Percentiles rank a stretch among this genome's conserved stretches.
These are phyloP conservation scores for Centruroides vittatus DNA, from an alignment of 1,140 invertebrate species.

Conservation along the genomic window DNA sequence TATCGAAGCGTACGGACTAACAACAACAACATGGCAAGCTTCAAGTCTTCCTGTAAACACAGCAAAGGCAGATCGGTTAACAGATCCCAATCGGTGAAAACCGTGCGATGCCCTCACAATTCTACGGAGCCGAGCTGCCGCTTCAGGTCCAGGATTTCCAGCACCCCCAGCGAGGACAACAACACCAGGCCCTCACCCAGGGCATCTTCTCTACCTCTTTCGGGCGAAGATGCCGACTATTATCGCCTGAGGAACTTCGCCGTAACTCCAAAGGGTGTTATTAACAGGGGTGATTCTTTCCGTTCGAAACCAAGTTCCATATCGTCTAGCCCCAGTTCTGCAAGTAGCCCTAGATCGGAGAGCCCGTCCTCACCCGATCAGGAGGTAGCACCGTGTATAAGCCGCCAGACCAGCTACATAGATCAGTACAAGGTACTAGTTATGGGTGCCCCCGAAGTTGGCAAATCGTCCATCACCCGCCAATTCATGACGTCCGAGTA, in stretches of 20 bases:
- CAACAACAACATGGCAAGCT: too few relatives aligned
- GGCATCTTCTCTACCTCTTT: conserved; percentile 5
- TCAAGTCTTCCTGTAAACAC: too few relatives aligned
- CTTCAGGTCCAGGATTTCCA: conserved; percentile 4
- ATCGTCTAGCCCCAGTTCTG: conserved; percentile 47
- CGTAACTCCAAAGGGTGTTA: conserved; percentile 68
- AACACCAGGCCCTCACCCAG: background rate
- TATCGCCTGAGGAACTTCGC: conserved; percentile 47
- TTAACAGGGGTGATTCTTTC: conserved; percentile 52
- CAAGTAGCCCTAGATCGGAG: background rate
- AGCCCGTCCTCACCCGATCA: conserved; percentile 20
- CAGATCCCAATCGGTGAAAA: conserved; percentile 10
- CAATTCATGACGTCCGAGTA: conserved; percentile 92
- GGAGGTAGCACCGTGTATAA: conserved; percentile 2
- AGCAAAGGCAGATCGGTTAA: too few relatives aligned
- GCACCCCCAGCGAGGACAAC: conserved; percentile 9
- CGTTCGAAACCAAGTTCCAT: conserved; percentile 37
- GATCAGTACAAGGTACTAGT: conserved; percentile 56
- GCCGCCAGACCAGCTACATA: background rate
- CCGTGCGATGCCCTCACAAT: background rate
- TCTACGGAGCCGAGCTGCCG: conserved; percentile 1
- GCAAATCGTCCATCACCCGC: conserved; percentile 77
- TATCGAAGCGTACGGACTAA: too few relatives aligned
- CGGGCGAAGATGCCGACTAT: conserved; percentile 16
- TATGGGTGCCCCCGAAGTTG: conserved; percentile 68